Evolutionary conservation across 2,113 vertebrate species (phyloP).

Genomic region (Leiothrix lutea): DNA sequence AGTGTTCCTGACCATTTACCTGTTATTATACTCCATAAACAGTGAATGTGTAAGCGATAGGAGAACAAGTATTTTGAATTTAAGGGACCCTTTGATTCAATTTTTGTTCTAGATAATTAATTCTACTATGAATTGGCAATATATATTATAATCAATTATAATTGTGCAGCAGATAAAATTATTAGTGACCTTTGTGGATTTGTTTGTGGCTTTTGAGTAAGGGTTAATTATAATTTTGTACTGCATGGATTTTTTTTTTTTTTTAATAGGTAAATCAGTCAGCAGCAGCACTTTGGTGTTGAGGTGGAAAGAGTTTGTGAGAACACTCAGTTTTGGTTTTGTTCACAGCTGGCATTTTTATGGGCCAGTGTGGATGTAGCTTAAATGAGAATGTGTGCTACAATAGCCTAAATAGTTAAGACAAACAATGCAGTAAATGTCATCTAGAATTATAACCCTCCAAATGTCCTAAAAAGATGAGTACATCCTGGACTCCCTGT

Average conservation of each 20-base stretch:
- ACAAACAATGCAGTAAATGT: slow-evolving; percentile 10
- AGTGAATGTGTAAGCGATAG: background rate
- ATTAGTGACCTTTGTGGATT: background rate
- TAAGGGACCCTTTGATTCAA: background rate
- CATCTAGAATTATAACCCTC: background rate
- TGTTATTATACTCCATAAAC: background rate
- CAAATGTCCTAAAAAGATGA: background rate
- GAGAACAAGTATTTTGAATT: background rate
- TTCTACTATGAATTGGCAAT: background rate
- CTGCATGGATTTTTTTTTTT: background rate
- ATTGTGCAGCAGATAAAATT: background rate
- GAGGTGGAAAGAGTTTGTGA: background rate
- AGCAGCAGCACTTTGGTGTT: background rate
- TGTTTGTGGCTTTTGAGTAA: background rate
- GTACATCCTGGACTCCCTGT: background rate
- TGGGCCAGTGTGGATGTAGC: background rate
- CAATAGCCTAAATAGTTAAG: background rate
- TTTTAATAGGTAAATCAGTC: background rate
- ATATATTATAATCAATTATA: background rate
- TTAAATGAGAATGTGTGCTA: background rate
- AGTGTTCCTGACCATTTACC: background rate
- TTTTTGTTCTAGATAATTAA: background rate
- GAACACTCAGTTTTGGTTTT: background rate
- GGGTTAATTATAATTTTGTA: background rate
- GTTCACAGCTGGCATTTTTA: slow-evolving; percentile 4